Conservation (phyloP, 1,140 invertebrate genomes). For the Procambarus clarkii region DNA sequence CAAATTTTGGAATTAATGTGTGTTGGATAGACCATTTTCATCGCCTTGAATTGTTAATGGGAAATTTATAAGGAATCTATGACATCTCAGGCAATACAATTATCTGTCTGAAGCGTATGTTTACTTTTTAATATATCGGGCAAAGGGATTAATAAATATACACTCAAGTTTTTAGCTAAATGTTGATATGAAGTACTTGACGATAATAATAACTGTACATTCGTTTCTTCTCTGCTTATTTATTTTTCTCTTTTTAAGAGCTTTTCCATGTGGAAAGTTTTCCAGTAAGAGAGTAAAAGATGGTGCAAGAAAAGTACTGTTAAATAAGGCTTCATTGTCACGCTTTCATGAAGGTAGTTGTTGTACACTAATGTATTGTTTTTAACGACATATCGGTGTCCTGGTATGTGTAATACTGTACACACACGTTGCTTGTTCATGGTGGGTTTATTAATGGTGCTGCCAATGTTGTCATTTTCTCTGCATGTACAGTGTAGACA, state of each 20-base stretch:
- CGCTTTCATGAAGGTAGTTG: constrained; percentile 24
- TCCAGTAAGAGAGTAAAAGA: constrained; percentile 1
- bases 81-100: background rate
- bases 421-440: background rate
- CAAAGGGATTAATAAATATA: constrained; percentile 8
- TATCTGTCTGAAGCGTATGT: background rate
- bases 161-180: background rate
- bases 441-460: too few species aligned
- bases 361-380: constrained; percentile 46
- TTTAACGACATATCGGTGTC: constrained; percentile 20
- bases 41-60: background rate
- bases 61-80: background rate
- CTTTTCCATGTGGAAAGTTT: constrained; percentile 16
- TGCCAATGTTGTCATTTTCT: too few species aligned
- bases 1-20: too few species aligned
- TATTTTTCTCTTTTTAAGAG: constrained; percentile 14
- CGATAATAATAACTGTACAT: constrained; percentile 7
- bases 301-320: constrained; percentile 19
- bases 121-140: background rate
- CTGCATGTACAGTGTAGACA: too few species aligned
- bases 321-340: constrained; percentile 22
- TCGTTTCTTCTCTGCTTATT: constrained; percentile 19
- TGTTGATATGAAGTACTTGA: background rate
- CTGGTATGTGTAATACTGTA: constrained; percentile 12
- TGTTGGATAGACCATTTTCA: background rate